Base-by-base conservation (phyloP, 1,140 invertebrate species). In the Zaprionus capensis region DNA sequence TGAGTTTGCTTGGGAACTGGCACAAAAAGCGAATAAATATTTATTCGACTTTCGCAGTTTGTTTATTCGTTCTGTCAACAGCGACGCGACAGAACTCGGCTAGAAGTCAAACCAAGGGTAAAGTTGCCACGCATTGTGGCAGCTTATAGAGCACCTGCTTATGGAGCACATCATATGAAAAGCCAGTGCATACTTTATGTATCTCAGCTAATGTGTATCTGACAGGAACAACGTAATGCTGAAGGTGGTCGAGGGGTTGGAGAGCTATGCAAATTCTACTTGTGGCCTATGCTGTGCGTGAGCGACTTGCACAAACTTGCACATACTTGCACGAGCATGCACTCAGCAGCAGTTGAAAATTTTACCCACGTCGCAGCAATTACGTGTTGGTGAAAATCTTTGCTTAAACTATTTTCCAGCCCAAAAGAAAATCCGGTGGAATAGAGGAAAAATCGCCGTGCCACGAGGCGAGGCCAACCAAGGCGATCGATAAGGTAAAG, bases 81-180 rank as follows among this genome's bases (percentile, higher is more conserved):
- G 46, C 46, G 46, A 22, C 46, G 53, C 49, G 55, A 46, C 41
- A 53, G 63, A 65, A 69, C 67, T 80, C 44, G 20, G 53, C 38
- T 64, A 81, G 58, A 86, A 80, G 83, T 86, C 82, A 77, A 70
- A 64, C 68, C 71, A 86, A 86, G 82, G 82, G 81, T 86, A 82
- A 66, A 57, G 44, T 51, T 38, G 56, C 6, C 9, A 51, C 46
- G 20, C 46, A 22, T 51, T 51, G 12, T 20, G 46, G 20, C 46
- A 51, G 20, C 46, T 51, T 51, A 24, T 51, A 7, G 12, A 24
- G 20, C 46, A 20, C 46, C 46, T 46, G n/a, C 41, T 46, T 17
- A 51, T 51, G 20, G 9, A 22, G 20, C 46, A 51, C 46, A 20
- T 51, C 46, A 24, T 51, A 51, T 24, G 11, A 24, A 22, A 75